A percentile compares a stretch with the other conserved stretches of the same genome.
These are phyloP conservation scores for Sakesphorus luctuosus DNA, from an alignment of 2,113 vertebrate species.

Conservation along the genomic window DNA sequence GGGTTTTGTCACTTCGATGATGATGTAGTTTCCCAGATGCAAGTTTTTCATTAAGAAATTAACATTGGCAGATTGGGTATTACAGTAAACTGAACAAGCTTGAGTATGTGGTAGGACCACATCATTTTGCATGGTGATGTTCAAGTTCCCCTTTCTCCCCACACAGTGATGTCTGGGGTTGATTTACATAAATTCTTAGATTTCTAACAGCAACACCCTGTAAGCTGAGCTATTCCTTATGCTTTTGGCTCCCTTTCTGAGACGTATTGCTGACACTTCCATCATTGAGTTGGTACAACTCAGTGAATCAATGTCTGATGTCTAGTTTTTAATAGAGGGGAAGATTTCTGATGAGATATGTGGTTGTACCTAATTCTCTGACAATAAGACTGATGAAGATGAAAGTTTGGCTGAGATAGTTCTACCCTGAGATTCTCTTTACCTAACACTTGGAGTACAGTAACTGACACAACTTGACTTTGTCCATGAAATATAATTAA, in stretches of 20 bases:
- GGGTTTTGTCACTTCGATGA: constrained; percentile 41
- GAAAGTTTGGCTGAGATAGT: neutral
- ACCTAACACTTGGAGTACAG: neutral
- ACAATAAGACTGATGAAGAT: neutral
- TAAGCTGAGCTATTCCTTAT: neutral
- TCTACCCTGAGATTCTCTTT: neutral
- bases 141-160: neutral
- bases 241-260: constrained; percentile 16
- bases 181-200: constrained; percentile 33
- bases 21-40: neutral
- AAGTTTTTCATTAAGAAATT: constrained; percentile 54
- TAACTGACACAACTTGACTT: neutral
- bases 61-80: constrained; percentile 36
- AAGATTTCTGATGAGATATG: neutral
- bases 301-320: constrained; percentile 4
- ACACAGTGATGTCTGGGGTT: neutral
- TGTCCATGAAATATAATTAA: neutral
- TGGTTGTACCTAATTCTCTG: neutral
- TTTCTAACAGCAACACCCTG: constrained; percentile 16
- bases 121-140: neutral
- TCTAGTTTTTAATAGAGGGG: neutral
- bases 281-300: neutral
- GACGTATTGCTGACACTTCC: constrained; percentile 14
- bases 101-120: neutral
- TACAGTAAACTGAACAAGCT: constrained; percentile 12